Conservation (phyloP, 2,888 invertebrate species). For the Tortrix viridana region DNA sequence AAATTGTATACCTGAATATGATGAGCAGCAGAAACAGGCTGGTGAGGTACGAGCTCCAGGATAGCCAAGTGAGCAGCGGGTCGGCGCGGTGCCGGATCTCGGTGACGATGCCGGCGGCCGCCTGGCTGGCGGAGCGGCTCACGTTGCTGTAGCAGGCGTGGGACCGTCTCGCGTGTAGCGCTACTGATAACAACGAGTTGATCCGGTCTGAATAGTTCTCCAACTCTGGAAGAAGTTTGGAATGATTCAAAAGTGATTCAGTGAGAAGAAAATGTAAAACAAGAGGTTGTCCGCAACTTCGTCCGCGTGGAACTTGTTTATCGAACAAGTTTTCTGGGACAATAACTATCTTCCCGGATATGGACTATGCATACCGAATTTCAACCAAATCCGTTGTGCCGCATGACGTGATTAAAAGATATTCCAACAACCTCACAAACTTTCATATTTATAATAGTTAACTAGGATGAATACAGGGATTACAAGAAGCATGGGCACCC, state of each 20-base stretch:
- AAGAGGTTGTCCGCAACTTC: too few relatives aligned
- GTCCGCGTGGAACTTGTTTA: too few relatives aligned
- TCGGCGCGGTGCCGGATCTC: constrained; percentile 86
- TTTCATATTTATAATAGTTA: neutral
- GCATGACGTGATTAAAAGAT: too few relatives aligned
- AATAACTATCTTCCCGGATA: too few relatives aligned
- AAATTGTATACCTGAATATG: constrained; percentile 81
- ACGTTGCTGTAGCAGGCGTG: constrained; percentile 63
- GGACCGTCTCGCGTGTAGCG: constrained; percentile 60
- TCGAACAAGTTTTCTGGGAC: too few relatives aligned
- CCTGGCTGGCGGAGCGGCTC: constrained; percentile 62
- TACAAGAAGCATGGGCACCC: too few relatives aligned
- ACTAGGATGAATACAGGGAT: too few relatives aligned
- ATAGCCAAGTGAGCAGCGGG: constrained; percentile 84
- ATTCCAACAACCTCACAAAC: too few relatives aligned
- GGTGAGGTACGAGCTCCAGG: constrained; percentile 86
- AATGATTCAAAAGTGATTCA: neutral
- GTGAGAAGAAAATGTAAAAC: too few relatives aligned
- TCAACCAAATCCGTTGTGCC: too few relatives aligned
- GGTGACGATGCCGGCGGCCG: constrained; percentile 85
- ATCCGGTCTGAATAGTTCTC: constrained; percentile 57
- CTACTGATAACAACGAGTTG: constrained; percentile 54
- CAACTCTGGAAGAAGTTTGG: constrained; percentile 54
- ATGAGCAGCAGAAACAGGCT: constrained; percentile 86
- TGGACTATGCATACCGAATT: too few relatives aligned